Evolutionary conservation across 1,140 invertebrate genomes (phyloP), one percentile per base, ranked within the genome.

Genomic region (Nilaparvata lugens): DNA sequence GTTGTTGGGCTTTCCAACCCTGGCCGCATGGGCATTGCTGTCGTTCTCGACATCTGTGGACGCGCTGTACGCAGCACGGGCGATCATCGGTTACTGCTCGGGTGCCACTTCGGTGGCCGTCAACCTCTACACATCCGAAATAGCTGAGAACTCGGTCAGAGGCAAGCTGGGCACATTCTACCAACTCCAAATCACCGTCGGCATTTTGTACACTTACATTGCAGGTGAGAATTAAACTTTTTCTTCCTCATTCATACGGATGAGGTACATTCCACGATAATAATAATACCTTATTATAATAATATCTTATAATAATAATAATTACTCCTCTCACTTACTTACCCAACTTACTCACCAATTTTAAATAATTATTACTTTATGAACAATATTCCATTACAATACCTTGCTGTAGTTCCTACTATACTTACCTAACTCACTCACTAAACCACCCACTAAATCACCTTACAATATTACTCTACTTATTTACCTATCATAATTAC

Each of bases 91-190:
- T 62, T 65, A 89, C 2, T 82, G 83, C 11, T 81, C 81, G 45
- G 90, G 90, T 43, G 82, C 86, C 0, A 87, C 86, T 63, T 88
- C 86, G 61, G 83, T 88, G 1, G 83, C 83, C 0, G 86, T 83
- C 0, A 89, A 90, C 0, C 79, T 90, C 54, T 95, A 93, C 68
- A 86, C 87, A 0, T 85, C 85, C 21, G 91, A 94, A 76, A 89
- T 89, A 35, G 82, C 87, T 0, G 86, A 91, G 64, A 85, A 82
- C 60, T 78, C 82, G 6, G 86, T 92, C 62, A 77, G 91, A 35
- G 92, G 91, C 6, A 82, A 83, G 1, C 74, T 93, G 1, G 91
- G 91, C 0, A 85, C 90, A 0, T 84, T 89, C 67, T 91, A 93
- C 68, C 91, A 94, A 69, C 75, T 95, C 2, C 85, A 89, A 64